Evolutionary conservation across 2,888 invertebrate species (phyloP).

Genomic region (Oscheius myriophilus): DNA sequence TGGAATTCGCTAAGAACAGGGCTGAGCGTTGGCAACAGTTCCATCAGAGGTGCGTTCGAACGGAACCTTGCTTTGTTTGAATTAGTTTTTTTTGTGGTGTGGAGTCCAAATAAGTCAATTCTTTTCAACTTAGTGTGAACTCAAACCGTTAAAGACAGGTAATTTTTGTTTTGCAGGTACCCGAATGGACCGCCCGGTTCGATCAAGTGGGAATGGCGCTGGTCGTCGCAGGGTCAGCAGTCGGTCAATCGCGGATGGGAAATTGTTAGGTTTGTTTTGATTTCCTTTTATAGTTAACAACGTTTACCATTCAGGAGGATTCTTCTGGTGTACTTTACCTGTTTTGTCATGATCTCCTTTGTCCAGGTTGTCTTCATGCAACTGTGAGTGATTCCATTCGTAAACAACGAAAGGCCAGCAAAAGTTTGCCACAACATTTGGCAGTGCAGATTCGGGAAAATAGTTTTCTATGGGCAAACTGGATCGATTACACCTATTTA

Average conservation of each 20-base stretch:
- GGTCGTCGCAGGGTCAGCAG: too few relatives aligned
- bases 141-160: background rate
- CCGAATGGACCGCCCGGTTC: slow-evolving; percentile 28
- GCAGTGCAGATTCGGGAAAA: too few relatives aligned
- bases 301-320: slow-evolving; percentile 6
- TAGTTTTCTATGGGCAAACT: too few relatives aligned
- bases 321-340: slow-evolving; percentile 14
- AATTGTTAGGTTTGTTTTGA: background rate
- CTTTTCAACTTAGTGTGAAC: too few relatives aligned
- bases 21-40: slow-evolving; percentile 33
- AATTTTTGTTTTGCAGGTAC: slow-evolving; percentile 19
- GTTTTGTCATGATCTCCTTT: slow-evolving; percentile 21
- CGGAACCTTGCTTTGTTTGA: background rate
- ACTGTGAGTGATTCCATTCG: too few relatives aligned
- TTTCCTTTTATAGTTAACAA: background rate
- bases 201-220: slow-evolving; percentile 27
- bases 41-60: slow-evolving; percentile 21
- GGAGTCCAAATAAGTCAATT: too few relatives aligned
- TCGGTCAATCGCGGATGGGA: slow-evolving; percentile 18
- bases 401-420: too few relatives aligned
- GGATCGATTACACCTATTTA: too few relatives aligned
- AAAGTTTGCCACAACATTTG: too few relatives aligned
- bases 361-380: slow-evolving; percentile 7
- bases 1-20: slow-evolving; percentile 16
- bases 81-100: background rate